Evolutionary conservation across 2,797 vertebrate genomes (phyloP).

Genomic region (Argya squamiceps): DNA sequence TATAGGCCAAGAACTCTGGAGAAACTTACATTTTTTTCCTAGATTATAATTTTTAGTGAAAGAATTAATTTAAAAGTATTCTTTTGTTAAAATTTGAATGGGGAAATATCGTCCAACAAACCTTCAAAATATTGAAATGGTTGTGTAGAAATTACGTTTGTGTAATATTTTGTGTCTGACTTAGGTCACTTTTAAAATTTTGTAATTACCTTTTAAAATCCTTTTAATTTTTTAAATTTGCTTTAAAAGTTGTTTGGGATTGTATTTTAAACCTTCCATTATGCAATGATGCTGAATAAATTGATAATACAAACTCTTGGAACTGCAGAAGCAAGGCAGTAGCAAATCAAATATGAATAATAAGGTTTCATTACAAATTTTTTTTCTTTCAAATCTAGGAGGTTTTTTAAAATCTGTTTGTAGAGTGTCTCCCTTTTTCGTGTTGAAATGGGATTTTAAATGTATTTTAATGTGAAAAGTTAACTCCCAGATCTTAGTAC

Average conservation of each 20-base stretch:
- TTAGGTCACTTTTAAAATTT: neutral
- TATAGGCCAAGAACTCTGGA: neutral
- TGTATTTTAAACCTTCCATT: neutral
- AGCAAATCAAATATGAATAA: neutral
- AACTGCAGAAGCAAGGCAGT: neutral
- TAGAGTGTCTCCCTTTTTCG: neutral
- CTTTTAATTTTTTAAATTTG: neutral
- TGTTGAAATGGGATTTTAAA: neutral
- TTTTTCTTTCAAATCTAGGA: neutral
- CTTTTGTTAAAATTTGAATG: neutral
- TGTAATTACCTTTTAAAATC: neutral
- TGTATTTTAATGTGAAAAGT: neutral
- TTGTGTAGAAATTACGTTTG: neutral
- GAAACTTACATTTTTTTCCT: neutral
- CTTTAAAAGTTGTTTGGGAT: neutral
- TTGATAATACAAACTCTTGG: neutral
- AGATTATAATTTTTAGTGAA: neutral
- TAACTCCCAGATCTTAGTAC: neutral
- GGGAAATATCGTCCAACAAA: neutral
- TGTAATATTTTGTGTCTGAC: neutral
- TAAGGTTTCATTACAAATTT: fast-evolving
- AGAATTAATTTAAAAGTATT: neutral
- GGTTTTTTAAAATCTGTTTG: neutral
- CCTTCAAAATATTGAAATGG: neutral
- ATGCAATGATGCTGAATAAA: neutral